Evolutionary conservation across 2,888 invertebrate genomes (phyloP).

Genomic region (Pachliopta kotzebuea): DNA sequence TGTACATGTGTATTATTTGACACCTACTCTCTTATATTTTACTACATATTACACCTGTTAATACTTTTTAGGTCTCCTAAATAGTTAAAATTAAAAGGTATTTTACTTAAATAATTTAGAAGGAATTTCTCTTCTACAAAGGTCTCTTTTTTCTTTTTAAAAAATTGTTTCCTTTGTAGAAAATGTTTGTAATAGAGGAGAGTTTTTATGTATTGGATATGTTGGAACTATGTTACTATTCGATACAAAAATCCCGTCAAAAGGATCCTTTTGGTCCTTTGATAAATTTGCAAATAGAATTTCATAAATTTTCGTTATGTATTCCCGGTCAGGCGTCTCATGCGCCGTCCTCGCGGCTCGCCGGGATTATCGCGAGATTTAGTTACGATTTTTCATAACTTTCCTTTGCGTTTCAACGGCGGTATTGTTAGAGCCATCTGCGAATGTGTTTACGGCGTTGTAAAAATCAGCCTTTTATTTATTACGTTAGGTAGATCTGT

Average conservation of each 20-base stretch:
- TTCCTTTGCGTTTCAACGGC: slow-evolving; percentile 63
- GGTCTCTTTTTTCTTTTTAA: neutral
- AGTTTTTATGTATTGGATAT: neutral
- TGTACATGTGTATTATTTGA: slow-evolving; percentile 9
- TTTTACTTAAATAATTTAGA: too few relatives aligned
- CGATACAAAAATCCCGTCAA: slow-evolving; percentile 42
- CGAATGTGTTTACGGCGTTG: slow-evolving; percentile 64
- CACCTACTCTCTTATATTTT: neutral
- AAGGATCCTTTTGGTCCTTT: slow-evolving; percentile 45
- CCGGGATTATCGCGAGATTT: slow-evolving; percentile 74
- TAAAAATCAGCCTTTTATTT: slow-evolving; percentile 56
- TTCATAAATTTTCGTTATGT: slow-evolving; percentile 74
- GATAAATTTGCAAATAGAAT: slow-evolving; percentile 64
- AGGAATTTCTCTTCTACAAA: neutral
- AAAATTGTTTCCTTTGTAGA: neutral
- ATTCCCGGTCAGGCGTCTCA: slow-evolving; percentile 76
- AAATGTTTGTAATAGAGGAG: neutral
- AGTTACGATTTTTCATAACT: slow-evolving; percentile 64
- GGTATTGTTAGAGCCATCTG: slow-evolving; percentile 55
- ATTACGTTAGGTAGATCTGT: slow-evolving; percentile 31
- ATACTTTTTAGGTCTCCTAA: neutral
- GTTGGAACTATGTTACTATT: neutral
- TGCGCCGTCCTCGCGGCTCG: slow-evolving; percentile 74
- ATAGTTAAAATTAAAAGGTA: too few relatives aligned
- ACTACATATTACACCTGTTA: neutral